Percentiles rank a stretch among this genome's conserved stretches.
Evolutionary conservation across 53 echinoderm and acorn worm species (phyloP).

Genomic region (Holothuria leucospilota): DNA sequence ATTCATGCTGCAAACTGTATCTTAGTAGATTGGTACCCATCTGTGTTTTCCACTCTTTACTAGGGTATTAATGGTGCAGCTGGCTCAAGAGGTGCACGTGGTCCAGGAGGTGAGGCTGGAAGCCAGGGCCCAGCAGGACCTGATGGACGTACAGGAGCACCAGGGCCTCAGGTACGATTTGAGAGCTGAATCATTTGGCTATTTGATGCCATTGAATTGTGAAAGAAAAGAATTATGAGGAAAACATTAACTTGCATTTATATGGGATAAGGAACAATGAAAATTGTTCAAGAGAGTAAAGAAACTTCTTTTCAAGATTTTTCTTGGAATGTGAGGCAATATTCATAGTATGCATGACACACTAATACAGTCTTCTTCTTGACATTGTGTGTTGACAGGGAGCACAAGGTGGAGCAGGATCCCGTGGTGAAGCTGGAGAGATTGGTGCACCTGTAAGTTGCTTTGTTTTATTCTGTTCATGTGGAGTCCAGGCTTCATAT

Average conservation of each 20-base stretch:
- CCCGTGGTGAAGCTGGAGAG: slow-evolving; percentile 43
- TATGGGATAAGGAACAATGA: not conserved
- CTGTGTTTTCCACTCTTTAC: not conserved
- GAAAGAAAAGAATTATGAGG: no score
- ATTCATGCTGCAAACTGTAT: no score
- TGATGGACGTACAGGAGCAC: slow-evolving; percentile 9
- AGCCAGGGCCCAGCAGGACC: not conserved
- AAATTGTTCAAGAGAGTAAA: no score
- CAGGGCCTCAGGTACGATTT: slow-evolving; percentile 1
- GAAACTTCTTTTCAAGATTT: no score
- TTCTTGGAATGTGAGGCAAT: no score
- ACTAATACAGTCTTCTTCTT: not conserved
- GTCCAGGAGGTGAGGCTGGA: slow-evolving; percentile 3
- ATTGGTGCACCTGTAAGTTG: not conserved
- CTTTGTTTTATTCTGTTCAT: not conserved
- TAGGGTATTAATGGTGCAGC: slow-evolving; percentile 34
- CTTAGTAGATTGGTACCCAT: not conserved
- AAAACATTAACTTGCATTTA: no score
- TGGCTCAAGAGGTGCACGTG: slow-evolving; percentile 2
- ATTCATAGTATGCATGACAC: no score
- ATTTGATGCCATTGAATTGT: no score
- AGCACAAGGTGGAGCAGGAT: slow-evolving; percentile 2
- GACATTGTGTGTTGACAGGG: not conserved
- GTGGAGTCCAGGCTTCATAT: no score
- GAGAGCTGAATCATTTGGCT: no score